A percentile compares a stretch with the other conserved stretches of the same genome.
These are phyloP conservation scores for Opisthocomus hoazin DNA, from an alignment of 2,113 vertebrate genomes.

Conservation along the genomic window DNA sequence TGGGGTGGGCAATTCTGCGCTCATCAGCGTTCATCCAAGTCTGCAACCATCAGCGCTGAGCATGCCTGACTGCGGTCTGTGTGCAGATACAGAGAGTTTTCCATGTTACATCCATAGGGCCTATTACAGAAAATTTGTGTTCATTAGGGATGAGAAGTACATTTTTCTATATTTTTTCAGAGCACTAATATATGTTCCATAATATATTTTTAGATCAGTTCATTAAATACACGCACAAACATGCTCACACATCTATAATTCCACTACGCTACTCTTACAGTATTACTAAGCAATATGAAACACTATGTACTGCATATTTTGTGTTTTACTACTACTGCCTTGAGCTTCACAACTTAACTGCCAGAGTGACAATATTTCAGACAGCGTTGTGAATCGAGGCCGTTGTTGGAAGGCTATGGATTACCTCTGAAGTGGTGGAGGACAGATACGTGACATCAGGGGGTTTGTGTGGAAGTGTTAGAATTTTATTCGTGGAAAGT, in stretches of 20 bases:
- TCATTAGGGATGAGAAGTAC: neutral
- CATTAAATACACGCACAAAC: neutral
- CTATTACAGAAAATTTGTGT: neutral
- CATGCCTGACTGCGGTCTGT: neutral
- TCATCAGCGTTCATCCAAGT: neutral
- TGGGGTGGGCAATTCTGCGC: neutral
- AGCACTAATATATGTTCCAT: neutral
- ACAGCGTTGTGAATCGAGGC: neutral
- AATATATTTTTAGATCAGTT: slow-evolving; percentile 17
- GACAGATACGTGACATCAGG: neutral
- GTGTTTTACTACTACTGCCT: neutral
- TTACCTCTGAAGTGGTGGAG: neutral
- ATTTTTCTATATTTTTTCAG: neutral
- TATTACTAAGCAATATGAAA: neutral
- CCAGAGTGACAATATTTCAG: neutral
- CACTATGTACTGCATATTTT: neutral
- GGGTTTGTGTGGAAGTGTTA: neutral
- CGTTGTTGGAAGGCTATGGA: neutral
- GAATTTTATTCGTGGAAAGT: neutral
- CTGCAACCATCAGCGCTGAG: neutral
- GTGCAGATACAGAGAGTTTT: neutral
- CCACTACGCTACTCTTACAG: neutral
- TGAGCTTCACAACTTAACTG: neutral
- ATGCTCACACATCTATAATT: neutral
- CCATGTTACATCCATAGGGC: neutral